These are phyloP conservation scores for Xenopus petersii DNA, from an alignment of 2,797 vertebrate species.

Conservation along the genomic window DNA sequence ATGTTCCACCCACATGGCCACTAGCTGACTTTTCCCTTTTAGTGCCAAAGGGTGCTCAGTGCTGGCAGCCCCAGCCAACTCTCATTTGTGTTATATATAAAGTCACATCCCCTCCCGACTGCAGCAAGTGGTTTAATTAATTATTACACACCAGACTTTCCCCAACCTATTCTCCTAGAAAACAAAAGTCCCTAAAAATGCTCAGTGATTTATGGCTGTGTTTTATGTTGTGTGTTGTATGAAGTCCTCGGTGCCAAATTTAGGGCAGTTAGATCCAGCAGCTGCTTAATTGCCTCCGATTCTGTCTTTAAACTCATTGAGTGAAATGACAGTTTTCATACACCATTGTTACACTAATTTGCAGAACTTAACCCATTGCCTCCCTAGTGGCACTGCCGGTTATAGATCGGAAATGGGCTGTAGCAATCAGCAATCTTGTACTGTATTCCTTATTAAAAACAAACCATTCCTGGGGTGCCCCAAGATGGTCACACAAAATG, in stretches of 20 bases:
- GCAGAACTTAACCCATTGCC: slow-evolving; percentile 5
- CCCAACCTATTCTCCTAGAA: slow-evolving; percentile 19
- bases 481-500: too few relatives aligned
- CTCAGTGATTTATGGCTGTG: slow-evolving; percentile 40
- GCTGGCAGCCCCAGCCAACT: not conserved
- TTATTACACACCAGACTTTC: not conserved
- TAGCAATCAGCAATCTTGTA: too few relatives aligned
- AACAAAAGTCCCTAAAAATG: slow-evolving; percentile 40
- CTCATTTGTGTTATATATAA: not conserved
- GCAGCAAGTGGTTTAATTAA: not conserved
- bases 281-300: slow-evolving; percentile 48
- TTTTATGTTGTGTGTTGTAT: slow-evolving; percentile 42
- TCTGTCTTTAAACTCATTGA: slow-evolving; percentile 49
- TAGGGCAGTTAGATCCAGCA: slow-evolving; percentile 45
- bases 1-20: not conserved
- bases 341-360: slow-evolving; percentile 36
- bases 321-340: slow-evolving; percentile 48
- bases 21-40: not conserved
- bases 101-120: not conserved
- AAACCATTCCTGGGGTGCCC: too few relatives aligned
- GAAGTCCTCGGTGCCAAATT: slow-evolving; percentile 37
- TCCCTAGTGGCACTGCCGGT: not conserved
- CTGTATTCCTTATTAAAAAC: too few relatives aligned
- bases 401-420: not conserved
- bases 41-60: not conserved